These are phyloP conservation scores for Callospermophilus lateralis DNA, from an alignment of 2,113 vertebrate species.

Conservation along the genomic window DNA sequence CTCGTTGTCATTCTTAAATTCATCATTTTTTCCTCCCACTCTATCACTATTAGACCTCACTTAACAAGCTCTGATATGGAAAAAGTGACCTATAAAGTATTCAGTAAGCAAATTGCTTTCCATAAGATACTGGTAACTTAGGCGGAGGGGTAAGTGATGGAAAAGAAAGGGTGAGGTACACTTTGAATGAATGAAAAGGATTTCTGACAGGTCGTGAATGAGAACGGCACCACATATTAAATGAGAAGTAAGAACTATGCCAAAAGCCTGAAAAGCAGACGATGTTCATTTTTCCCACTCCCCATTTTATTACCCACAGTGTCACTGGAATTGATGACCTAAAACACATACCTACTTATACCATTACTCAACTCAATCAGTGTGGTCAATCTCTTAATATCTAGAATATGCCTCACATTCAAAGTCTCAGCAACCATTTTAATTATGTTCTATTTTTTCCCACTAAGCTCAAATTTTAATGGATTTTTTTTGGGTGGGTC, in stretches of 20 bases:
- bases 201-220: slow-evolving; percentile 37
- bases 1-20: background rate
- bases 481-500: background rate
- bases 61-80: slow-evolving; percentile 4
- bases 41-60: background rate
- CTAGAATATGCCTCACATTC: background rate
- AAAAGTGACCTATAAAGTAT: background rate
- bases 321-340: background rate
- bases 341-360: slow-evolving; percentile 26
- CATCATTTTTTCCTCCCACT: background rate
- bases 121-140: background rate
- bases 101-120: slow-evolving; percentile 18
- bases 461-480: background rate
- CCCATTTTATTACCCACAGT: background rate
- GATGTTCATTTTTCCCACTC: background rate
- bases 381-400: background rate
- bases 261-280: background rate
- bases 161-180: background rate
- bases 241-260: background rate
- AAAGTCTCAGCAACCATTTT: background rate
- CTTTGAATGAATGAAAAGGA: background rate
- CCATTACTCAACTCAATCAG: background rate
- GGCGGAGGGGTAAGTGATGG: background rate
- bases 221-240: background rate
- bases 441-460: background rate